Evolutionary conservation across 2,113 vertebrate genomes (phyloP).

Genomic region (Eonycteris spelaea): DNA sequence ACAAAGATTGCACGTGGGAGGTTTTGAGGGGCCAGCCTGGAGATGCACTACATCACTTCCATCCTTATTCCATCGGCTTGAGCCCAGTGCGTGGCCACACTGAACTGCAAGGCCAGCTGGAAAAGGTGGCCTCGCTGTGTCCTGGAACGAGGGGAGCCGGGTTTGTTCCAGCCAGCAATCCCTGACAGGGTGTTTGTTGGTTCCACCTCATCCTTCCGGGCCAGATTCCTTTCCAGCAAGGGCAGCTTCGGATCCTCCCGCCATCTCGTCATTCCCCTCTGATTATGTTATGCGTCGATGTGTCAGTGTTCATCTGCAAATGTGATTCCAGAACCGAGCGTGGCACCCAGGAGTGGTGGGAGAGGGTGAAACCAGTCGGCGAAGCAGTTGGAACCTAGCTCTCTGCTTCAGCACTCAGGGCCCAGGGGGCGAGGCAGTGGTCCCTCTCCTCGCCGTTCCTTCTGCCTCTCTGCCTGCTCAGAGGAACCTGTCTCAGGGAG

Average conservation of each 20-base stretch:
- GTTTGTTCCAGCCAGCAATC: not conserved
- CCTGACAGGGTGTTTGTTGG: not conserved
- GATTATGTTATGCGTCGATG: fast-evolving
- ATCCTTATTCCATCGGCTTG: not conserved
- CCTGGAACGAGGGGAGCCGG: not conserved
- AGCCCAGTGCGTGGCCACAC: not conserved
- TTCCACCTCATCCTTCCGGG: not conserved
- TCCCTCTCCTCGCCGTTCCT: not conserved
- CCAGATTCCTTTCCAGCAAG: not conserved
- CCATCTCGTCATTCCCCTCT: not conserved
- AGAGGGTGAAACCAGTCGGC: not conserved
- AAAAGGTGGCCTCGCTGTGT: not conserved
- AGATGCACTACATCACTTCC: not conserved
- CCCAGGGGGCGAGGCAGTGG: too few relatives aligned
- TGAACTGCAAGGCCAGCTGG: not conserved
- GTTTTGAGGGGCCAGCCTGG: not conserved
- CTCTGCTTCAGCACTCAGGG: not conserved
- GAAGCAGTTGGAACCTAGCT: not conserved
- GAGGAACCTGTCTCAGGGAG: not conserved
- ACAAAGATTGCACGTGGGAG: not conserved
- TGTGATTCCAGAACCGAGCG: not conserved
- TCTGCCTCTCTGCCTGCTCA: not conserved
- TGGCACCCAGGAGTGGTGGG: not conserved
- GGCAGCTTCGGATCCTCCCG: not conserved
- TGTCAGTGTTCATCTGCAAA: not conserved